These are phyloP conservation scores for Antrozous pallidus DNA, from an alignment of 2,797 vertebrate species.

Conservation along the genomic window DNA sequence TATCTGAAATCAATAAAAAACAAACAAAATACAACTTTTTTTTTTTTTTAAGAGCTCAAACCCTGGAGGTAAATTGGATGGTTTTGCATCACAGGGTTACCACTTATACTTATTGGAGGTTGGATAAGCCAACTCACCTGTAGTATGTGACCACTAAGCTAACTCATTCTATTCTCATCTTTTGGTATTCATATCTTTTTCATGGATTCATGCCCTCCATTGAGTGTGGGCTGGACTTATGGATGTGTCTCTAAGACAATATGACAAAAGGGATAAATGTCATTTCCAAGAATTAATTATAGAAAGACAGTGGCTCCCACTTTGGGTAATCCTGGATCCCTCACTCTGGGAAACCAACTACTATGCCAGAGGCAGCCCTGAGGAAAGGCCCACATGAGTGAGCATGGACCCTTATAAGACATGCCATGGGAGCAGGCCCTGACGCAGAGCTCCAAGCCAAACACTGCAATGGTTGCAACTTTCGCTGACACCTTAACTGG, in stretches of 20 bases:
- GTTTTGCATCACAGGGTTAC: not conserved
- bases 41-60: no score
- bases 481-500: rapidly evolving
- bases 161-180: no score
- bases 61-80: not conserved
- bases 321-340: not conserved
- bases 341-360: not conserved
- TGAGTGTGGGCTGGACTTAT: not conserved
- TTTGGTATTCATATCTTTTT: not conserved
- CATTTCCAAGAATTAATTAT: not conserved
- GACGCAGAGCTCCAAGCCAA: not conserved
- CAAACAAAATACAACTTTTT: no score
- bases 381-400: not conserved
- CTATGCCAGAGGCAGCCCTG: rapidly evolving
- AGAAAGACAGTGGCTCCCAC: not conserved
- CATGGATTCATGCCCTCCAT: not conserved
- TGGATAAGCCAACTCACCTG: not conserved
- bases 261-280: not conserved
- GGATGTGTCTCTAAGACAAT: not conserved
- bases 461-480: not conserved
- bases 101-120: not conserved
- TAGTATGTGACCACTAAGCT: not conserved
- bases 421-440: rapidly evolving
- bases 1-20: no score
- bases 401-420: not conserved